Evolutionary conservation across 1,140 invertebrate genomes (phyloP).

Genomic region (Drosophila truncata): DNA sequence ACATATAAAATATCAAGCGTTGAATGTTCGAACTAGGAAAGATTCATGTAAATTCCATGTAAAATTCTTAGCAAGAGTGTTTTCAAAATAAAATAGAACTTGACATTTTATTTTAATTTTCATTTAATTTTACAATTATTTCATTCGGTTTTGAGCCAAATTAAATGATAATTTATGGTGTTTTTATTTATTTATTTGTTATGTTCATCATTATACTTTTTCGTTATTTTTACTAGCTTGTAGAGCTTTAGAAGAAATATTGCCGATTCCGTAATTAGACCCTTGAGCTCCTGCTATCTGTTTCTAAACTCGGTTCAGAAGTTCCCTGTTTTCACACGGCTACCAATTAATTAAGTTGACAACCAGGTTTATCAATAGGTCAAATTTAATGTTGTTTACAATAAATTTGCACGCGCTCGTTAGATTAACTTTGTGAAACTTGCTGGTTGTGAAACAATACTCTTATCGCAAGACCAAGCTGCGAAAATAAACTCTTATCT

Average conservation of each 20-base stretch:
- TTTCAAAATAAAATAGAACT: too few relatives aligned
- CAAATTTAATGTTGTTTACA: background rate
- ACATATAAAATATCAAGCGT: background rate
- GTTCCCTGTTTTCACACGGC: background rate
- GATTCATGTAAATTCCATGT: too few relatives aligned
- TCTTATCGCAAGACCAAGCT: background rate
- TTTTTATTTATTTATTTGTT: too few relatives aligned
- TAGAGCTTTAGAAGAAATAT: too few relatives aligned
- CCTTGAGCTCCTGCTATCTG: background rate
- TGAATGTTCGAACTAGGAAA: background rate
- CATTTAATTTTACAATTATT: too few relatives aligned
- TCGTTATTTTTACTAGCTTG: too few relatives aligned
- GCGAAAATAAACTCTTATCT: constrained; percentile 7
- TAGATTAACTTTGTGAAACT: background rate
- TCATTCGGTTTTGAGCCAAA: too few relatives aligned
- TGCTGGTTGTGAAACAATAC: background rate
- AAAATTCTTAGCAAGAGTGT: too few relatives aligned
- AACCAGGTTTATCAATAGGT: background rate
- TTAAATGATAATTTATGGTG: too few relatives aligned
- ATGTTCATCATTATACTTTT: too few relatives aligned
- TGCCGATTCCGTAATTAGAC: too few relatives aligned
- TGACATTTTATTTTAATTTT: too few relatives aligned
- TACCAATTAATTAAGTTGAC: background rate
- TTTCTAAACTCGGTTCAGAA: background rate
- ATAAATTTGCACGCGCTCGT: background rate